Percentiles rank a stretch among this genome's conserved stretches.
These are phyloP conservation scores for Liolophura sinensis DNA, from an alignment of 1,140 invertebrate species.

Conservation along the genomic window DNA sequence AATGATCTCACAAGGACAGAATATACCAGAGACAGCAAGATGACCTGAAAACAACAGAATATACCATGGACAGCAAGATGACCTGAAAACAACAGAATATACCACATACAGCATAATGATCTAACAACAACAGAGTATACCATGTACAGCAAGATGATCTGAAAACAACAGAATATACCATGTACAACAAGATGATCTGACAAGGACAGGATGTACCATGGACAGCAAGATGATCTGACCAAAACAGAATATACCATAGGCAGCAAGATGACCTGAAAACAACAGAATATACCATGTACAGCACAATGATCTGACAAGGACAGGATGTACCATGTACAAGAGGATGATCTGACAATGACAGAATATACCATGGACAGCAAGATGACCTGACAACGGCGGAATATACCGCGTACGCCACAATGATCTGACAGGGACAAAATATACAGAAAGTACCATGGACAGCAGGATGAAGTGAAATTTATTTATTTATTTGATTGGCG, in stretches of 20 bases:
- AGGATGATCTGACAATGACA: slow-evolving; percentile 60
- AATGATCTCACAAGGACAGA: slow-evolving; percentile 49
- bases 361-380: slow-evolving; percentile 59
- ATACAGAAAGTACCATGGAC: no score
- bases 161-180: slow-evolving; percentile 6
- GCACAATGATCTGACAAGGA: slow-evolving; percentile 60
- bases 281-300: slow-evolving; percentile 43
- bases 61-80: slow-evolving; percentile 60
- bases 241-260: no score
- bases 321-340: no score
- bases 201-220: slow-evolving; percentile 5
- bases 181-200: slow-evolving; percentile 63
- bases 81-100: slow-evolving; percentile 43
- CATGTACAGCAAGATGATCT: slow-evolving; percentile 63
- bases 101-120: slow-evolving; percentile 61
- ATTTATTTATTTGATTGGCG: no score
- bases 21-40: slow-evolving; percentile 61
- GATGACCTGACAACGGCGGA: slow-evolving; percentile 48
- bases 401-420: slow-evolving; percentile 16
- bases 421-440: slow-evolving; percentile 44
- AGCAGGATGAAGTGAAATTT: no score
- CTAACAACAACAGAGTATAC: slow-evolving; percentile 30
- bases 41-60: slow-evolving; percentile 44
- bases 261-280: slow-evolving; percentile 63
- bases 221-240: slow-evolving; percentile 63